Base-by-base conservation (phyloP, 2,113 vertebrate species). In the Octodon degus region DNA sequence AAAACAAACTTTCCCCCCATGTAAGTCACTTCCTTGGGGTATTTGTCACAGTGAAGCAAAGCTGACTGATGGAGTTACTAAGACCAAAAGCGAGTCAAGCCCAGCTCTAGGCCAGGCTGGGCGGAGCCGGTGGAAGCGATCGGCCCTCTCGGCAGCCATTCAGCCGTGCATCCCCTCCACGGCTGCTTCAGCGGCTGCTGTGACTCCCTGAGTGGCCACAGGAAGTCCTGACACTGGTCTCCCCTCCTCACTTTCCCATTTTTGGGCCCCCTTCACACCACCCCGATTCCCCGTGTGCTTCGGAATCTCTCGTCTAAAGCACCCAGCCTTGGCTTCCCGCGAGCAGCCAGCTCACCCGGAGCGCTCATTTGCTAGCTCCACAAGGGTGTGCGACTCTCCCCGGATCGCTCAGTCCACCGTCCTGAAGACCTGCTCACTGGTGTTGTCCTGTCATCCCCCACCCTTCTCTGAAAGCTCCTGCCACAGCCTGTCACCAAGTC, bases 271-370 rank as follows among this genome's bases (percentile, higher is more conserved):
- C 37, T 37, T 67, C 53, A 32, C 22, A 65, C 2, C 5, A 16
- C 47, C 13, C 80, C 3, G 34, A 37, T 19, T 37, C 53, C 63
- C 27, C 27, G 16, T 3, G 7, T 3, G 53, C 40, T 55, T 63
- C 65, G 13, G 5, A 53, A 32, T 55, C 20, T 76, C 80, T 89
- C 91, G 25, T 74, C 55, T 62, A 84, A 90, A 86, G 47, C 6
- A 62, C 3, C 27, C 12, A 12, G 1, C 67, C 40, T 53, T 19
- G 24, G 11, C 4, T 20, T 50, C 0, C 10, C 0, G 50, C 37
- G 13, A 17, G 14, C 16, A 40, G 86, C 53, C 11, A 40, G 86
- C 53, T 89, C 60, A 50, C 5, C 27, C 55, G 1, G 53, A 55
- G 12, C 25, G n/a, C 20, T n/a, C 10, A 0, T 37, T 83, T 43